These are phyloP conservation scores for Chaenodraco wilsoni DNA, from an alignment of 2,797 vertebrate species.

Conservation along the genomic window DNA sequence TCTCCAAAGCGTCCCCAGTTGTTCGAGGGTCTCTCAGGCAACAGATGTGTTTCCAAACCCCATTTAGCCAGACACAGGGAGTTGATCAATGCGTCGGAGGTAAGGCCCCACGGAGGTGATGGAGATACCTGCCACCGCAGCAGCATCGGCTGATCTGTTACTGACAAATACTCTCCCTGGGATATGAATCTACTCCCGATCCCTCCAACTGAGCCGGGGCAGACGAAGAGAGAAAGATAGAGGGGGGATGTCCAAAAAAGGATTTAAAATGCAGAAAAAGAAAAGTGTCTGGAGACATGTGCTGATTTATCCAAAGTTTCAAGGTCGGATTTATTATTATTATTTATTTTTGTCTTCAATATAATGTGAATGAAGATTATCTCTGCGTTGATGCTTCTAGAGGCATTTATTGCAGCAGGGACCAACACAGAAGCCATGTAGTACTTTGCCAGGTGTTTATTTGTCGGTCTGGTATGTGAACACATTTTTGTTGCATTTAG, in stretches of 20 bases:
- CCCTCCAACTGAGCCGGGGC: slow-evolving; percentile 54
- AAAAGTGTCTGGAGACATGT: slow-evolving; percentile 25
- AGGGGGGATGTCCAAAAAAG: slow-evolving; percentile 40
- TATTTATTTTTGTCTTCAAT: neutral
- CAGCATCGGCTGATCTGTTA: slow-evolving; percentile 75
- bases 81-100: slow-evolving; percentile 74
- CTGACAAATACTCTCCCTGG: slow-evolving; percentile 78
- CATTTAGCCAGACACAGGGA: slow-evolving; percentile 67
- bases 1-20: slow-evolving; percentile 51
- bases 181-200: slow-evolving; percentile 72
- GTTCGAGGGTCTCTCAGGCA: slow-evolving; percentile 58
- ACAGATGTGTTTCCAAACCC: slow-evolving; percentile 64
- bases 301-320: slow-evolving; percentile 50
- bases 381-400: slow-evolving; percentile 10
- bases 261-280: slow-evolving; percentile 47
- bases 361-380: slow-evolving; percentile 16
- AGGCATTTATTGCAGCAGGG: no score
- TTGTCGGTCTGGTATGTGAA: no score
- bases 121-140: slow-evolving; percentile 77
- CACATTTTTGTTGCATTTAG: neutral
- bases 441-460: no score
- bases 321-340: slow-evolving; percentile 42
- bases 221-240: slow-evolving; percentile 46
- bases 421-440: no score
- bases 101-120: slow-evolving; percentile 72